Evolutionary conservation across 1,140 invertebrate species (phyloP).

Genomic region (Dinoponera quadriceps): DNA sequence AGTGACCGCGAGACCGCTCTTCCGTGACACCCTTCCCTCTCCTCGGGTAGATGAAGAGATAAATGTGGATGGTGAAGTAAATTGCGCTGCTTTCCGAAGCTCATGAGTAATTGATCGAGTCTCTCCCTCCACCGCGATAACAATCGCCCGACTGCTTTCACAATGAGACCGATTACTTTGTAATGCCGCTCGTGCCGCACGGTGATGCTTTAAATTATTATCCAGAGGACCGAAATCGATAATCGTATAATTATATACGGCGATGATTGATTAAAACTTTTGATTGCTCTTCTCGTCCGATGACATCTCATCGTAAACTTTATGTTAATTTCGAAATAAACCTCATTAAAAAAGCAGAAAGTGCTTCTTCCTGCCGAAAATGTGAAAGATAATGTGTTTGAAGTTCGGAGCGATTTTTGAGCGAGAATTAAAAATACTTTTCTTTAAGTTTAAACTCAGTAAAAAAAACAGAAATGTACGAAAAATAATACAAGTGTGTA

Average conservation of each 20-base stretch:
- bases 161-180: constrained; percentile 46
- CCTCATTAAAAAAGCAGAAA: constrained; percentile 7
- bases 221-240: background rate
- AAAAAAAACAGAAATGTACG: too few relatives aligned
- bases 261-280: too few relatives aligned
- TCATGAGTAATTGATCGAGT: constrained; percentile 78
- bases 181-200: background rate
- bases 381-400: too few relatives aligned
- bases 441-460: too few relatives aligned
- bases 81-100: constrained; percentile 73
- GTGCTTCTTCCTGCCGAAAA: background rate
- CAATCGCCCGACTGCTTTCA: constrained; percentile 16
- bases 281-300: too few relatives aligned
- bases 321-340: background rate
- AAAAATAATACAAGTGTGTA: too few relatives aligned
- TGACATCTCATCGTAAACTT: background rate
- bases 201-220: background rate
- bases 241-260: background rate
- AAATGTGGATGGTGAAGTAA: constrained; percentile 73
- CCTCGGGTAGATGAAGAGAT: background rate
- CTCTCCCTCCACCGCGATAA: constrained; percentile 66
- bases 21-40: background rate
- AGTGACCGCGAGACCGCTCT: background rate
- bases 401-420: too few relatives aligned
- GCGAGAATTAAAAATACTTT: too few relatives aligned